Base-by-base conservation (phyloP, 2,888 invertebrate species). In the Pollenia griseotomentosa region DNA sequence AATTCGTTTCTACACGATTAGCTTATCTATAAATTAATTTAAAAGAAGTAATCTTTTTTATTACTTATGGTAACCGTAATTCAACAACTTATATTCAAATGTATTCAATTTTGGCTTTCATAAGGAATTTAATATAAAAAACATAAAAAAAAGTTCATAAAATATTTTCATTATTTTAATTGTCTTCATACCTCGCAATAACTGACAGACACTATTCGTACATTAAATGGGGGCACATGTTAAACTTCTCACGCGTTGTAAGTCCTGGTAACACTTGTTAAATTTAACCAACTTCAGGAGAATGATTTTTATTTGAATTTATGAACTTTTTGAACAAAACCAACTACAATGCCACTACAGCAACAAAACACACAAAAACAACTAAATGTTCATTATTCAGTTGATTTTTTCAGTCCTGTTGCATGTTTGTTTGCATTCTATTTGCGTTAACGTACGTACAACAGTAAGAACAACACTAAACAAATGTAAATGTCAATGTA, bases 401-500 rank as follows among this genome's bases (percentile, higher is more conserved):
- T 75, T 53, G 40, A 63, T 65, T 55, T 66, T 66, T 57, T 19
- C 33, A 75, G 79, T 81, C 84, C 84, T 87, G 87, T 84, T 87
- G 81, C 87, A 77, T 87, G 84, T 78, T 78, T 81, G 66, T 77
- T 81, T 81, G 63, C 40, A 11, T 81, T 73, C 55, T 77, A 77
- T 77, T 77, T 66, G 44, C 70, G 16, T 77, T 65, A 57, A 63
- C 70, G 16, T 46, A 48, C 51, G 14, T 63, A n/a, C 55, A 33
- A 33, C 33, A 33, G 6, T 33, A 33, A 33, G 0, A 14, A n/a
- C 33, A 63, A 68, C 59, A 81, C 53, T 77, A 77, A 87, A 84
- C 77, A 87, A 86, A 77, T 86, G 83, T 66, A 83, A 80, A 84
- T 81, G 86, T 83, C 86, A 81, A 77, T 81, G 71, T 75, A 65